These are phyloP conservation scores for Phragmatobia fuliginosa DNA, from an alignment of 2,888 invertebrate species.

Conservation along the genomic window DNA sequence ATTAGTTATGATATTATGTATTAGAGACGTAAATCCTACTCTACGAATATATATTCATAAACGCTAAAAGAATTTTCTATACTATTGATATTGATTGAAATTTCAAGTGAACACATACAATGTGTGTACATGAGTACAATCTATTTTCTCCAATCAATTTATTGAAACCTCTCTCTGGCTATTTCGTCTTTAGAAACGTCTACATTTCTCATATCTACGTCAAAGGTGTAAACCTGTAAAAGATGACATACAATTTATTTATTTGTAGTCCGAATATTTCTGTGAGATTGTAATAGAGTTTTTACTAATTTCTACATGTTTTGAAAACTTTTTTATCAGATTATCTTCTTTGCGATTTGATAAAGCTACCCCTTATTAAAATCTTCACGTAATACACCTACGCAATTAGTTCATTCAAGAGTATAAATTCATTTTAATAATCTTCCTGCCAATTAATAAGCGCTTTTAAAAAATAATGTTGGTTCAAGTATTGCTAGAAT, in stretches of 20 bases:
- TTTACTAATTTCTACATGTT: neutral
- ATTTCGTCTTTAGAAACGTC: too few relatives aligned
- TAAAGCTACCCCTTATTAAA: neutral
- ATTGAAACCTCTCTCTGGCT: too few relatives aligned
- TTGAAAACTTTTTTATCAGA: neutral
- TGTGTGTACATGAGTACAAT: too few relatives aligned
- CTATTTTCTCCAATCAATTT: too few relatives aligned
- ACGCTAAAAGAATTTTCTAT: too few relatives aligned
- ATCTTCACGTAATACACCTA: neutral
- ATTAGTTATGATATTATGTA: too few relatives aligned
- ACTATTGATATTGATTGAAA: too few relatives aligned
- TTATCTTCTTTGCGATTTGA: neutral
- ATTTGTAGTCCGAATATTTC: too few relatives aligned
- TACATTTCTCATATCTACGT: neutral
- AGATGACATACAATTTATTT: neutral
- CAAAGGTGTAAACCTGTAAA: neutral
- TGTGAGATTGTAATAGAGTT: neutral
- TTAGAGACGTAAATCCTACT: too few relatives aligned
- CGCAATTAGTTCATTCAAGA: neutral
- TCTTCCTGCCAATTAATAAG: neutral
- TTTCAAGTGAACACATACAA: too few relatives aligned
- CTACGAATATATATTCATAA: too few relatives aligned
- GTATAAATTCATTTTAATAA: neutral
- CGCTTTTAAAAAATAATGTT: neutral
- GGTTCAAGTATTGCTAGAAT: neutral